phyloP scores from a whole-genome alignment of 2,797 vertebrate species.

The Anisognathus igniventris region DNA sequence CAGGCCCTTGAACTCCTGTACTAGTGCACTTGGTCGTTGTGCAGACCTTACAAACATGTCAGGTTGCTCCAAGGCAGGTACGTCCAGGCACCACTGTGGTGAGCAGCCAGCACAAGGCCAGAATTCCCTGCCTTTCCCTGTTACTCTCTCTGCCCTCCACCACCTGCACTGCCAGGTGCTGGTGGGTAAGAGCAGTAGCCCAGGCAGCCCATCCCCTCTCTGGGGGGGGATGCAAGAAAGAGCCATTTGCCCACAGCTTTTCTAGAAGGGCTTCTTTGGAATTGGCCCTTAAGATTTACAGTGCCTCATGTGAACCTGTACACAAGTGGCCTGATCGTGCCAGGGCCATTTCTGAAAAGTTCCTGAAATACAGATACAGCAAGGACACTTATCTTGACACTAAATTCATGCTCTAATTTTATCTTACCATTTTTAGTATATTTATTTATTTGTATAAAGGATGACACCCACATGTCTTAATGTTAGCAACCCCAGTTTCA shows the following conservation, averaged over 20 bases:
- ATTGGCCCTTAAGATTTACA: not conserved
- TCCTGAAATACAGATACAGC: accelerated
- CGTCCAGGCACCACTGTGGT: accelerated
- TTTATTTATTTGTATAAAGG: not conserved
- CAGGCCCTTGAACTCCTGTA: not conserved
- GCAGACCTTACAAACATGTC: accelerated
- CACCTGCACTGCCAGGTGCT: not conserved
- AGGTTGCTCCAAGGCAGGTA: not conserved
- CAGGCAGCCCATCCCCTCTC: accelerated
- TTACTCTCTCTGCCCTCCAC: not conserved
- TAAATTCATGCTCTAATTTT: not conserved
- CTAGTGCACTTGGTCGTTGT: no score
- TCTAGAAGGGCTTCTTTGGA: not conserved
- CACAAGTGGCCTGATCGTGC: accelerated
- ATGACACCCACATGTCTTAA: not conserved
- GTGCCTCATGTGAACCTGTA: accelerated
- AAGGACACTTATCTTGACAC: not conserved
- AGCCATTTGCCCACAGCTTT: not conserved
- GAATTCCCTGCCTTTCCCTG: not conserved
- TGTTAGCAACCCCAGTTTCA: not conserved
- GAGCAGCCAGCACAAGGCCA: not conserved
- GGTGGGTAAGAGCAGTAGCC: not conserved
- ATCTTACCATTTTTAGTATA: not conserved
- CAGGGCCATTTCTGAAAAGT: not conserved
- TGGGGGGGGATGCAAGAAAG: accelerated